phyloP scores from a whole-genome alignment of 2,888 invertebrate genomes.

The Brachypalpus laphriformis region DNA sequence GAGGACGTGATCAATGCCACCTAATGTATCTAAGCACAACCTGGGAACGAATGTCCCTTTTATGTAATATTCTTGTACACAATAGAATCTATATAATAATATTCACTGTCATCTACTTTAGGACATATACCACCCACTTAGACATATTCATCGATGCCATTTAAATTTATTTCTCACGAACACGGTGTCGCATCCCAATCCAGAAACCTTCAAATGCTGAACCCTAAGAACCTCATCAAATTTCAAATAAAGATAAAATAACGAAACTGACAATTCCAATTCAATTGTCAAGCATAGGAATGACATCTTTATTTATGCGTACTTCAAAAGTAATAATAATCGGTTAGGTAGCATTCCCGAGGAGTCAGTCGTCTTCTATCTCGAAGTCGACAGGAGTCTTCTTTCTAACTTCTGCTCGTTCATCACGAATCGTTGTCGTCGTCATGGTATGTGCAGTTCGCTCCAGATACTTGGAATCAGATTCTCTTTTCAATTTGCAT shows the following conservation, averaged over 20 bases:
- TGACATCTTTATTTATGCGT: slow-evolving; percentile 34
- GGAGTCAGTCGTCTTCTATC: neutral
- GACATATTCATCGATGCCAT: no score
- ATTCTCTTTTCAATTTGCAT: slow-evolving; percentile 55
- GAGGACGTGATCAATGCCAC: no score
- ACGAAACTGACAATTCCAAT: slow-evolving; percentile 5
- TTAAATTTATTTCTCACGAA: no score
- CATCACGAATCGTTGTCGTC: neutral
- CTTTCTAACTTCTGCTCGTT: neutral
- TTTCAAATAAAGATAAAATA: neutral
- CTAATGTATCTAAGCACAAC: no score
- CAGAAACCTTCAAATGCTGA: no score
- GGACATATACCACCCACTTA: no score
- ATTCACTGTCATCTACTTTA: no score
- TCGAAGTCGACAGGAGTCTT: neutral
- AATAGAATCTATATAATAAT: no score
- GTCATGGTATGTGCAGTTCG: neutral
- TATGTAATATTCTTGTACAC: no score
- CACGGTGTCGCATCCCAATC: no score
- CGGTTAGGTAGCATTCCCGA: neutral
- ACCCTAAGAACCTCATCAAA: neutral
- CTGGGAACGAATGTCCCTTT: no score
- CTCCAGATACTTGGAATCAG: slow-evolving; percentile 46
- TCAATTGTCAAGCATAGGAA: slow-evolving; percentile 5
- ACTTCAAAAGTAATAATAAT: slow-evolving; percentile 11